phyloP scores from a whole-genome alignment of 1,140 invertebrate species.

The Bombus sibiricus region DNA sequence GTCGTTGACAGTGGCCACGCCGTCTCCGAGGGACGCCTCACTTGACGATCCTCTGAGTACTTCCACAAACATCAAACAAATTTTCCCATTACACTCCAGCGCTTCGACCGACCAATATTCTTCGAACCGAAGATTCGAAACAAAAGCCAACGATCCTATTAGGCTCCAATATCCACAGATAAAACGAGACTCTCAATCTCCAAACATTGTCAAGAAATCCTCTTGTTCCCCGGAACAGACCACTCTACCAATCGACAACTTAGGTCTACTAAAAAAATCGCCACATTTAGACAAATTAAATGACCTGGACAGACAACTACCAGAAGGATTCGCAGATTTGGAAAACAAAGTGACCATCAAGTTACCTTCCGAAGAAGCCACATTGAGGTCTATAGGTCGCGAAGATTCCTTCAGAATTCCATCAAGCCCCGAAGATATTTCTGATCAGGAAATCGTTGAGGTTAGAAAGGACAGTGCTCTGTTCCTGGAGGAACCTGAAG shows the following conservation, averaged over 20 bases:
- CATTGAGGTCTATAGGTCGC: background rate
- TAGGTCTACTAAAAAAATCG: background rate
- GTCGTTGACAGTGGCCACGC: constrained; percentile 21
- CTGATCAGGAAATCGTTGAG: constrained; percentile 52
- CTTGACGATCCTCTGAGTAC: constrained; percentile 24
- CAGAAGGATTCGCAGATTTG: background rate
- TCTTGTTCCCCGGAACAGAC: background rate
- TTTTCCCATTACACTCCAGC: constrained; percentile 18
- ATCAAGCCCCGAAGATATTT: constrained; percentile 44
- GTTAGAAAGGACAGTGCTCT: constrained; percentile 73
- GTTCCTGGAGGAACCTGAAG: constrained; percentile 69
- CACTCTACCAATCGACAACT: background rate
- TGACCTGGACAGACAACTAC: background rate
- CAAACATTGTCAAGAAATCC: background rate
- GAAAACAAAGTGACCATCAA: background rate
- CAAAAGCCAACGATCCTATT: background rate
- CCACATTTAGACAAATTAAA: no score
- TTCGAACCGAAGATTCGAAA: constrained; percentile 8
- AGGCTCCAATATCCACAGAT: background rate
- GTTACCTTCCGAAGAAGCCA: background rate
- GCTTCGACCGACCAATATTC: background rate
- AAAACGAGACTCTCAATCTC: background rate
- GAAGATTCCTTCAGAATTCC: constrained; percentile 19
- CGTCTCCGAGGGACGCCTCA: constrained; percentile 15
- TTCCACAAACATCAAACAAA: constrained; percentile 1